These are phyloP conservation scores for Pogona vitticeps DNA, from an alignment of 2,113 vertebrate genomes.

Conservation along the genomic window DNA sequence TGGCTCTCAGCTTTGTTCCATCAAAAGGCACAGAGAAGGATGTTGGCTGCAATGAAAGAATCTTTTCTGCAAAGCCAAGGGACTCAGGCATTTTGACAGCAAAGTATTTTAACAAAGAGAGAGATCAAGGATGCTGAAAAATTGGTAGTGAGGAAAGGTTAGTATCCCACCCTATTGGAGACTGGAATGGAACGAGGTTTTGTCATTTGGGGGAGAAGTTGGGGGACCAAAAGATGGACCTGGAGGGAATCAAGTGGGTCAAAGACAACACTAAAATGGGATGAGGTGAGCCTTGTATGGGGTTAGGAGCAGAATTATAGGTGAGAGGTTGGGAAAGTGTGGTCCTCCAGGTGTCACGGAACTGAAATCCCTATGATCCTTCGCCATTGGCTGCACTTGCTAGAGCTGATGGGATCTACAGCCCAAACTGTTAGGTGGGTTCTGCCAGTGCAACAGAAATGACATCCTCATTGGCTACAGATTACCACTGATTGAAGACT, in stretches of 20 bases:
- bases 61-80: conserved; percentile 63
- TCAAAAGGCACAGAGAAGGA: conserved; percentile 73
- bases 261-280: background rate
- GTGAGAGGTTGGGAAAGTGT: background rate
- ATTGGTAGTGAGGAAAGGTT: background rate
- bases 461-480: no score
- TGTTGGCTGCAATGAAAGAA: conserved; percentile 70
- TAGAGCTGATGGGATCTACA: no score
- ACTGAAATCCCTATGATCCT: no score
- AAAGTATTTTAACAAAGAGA: background rate
- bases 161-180: background rate
- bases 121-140: background rate
- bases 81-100: conserved; percentile 49
- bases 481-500: no score
- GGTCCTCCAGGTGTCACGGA: no score
- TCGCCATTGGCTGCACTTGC: no score
- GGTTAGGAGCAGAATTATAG: background rate
- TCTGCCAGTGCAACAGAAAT: no score
- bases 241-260: background rate
- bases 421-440: no score
- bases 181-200: background rate
- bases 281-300: background rate
- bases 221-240: background rate
- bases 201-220: background rate
- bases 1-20: conserved; percentile 73